Percentiles rank a stretch among this genome's conserved stretches.
Conservation (phyloP, 2,113 vertebrate species). For the Equus quagga region DNA sequence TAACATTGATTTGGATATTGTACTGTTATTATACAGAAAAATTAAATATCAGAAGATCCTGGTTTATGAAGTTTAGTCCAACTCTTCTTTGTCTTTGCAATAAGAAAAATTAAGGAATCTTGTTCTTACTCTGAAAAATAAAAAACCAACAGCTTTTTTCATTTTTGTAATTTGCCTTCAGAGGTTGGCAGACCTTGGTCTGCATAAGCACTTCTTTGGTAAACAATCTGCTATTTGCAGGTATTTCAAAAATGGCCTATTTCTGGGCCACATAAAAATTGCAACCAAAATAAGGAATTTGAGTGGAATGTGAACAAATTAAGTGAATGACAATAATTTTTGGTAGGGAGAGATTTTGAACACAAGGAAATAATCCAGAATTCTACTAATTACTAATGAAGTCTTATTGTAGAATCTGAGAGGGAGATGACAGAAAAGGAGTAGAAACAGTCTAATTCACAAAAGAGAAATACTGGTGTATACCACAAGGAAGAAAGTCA, state of each 20-base stretch:
- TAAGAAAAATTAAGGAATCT: not conserved
- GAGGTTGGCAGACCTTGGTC: not conserved
- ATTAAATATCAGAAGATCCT: not conserved
- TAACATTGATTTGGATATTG: not conserved
- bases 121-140: conserved; percentile 36
- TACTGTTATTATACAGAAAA: not conserved
- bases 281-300: not conserved
- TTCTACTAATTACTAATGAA: not conserved
- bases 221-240: not conserved
- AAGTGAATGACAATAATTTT: conserved; percentile 4
- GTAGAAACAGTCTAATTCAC: not conserved
- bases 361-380: conserved; percentile 1
- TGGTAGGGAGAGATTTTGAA: not conserved
- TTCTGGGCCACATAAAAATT: not conserved
- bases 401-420: not conserved
- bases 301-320: not conserved
- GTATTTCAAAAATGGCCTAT: not conserved
- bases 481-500: not conserved
- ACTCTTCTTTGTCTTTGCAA: not conserved
- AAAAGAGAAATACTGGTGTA: not conserved
- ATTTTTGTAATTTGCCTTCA: not conserved
- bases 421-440: not conserved
- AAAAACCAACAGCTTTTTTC: not conserved
- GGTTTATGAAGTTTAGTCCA: not conserved
- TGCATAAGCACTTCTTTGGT: not conserved